A percentile compares a stretch with the other conserved stretches of the same genome.
Conservation (phyloP, 2,888 invertebrate genomes). For the Amorpha juglandis region DNA sequence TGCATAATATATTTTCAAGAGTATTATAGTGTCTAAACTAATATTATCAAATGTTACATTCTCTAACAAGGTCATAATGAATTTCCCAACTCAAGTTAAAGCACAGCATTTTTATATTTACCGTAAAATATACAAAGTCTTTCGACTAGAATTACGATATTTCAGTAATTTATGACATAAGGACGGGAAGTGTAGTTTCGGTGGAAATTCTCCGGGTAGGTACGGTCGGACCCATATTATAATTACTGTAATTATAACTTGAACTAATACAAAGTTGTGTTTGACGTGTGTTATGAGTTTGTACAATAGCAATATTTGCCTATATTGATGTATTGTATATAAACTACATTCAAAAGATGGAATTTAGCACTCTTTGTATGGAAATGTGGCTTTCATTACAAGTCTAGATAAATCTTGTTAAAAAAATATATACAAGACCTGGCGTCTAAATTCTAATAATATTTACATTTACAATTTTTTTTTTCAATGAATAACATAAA, state of each 20-base stretch:
- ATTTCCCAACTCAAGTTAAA: background rate
- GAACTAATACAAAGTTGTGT: background rate
- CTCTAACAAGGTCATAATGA: no score
- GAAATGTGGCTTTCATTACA: no score
- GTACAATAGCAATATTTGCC: background rate
- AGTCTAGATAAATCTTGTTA: no score
- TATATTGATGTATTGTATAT: background rate
- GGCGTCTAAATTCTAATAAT: no score
- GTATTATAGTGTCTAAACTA: no score
- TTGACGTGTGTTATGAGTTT: background rate
- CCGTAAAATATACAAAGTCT: constrained; percentile 4
- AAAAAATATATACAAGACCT: no score
- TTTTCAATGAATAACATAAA: no score
- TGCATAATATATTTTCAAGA: no score
- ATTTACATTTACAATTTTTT: no score
- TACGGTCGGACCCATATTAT: constrained; percentile 3
- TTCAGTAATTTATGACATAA: constrained; percentile 3
- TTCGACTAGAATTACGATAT: background rate
- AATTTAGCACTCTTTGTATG: no score
- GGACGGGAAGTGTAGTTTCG: background rate
- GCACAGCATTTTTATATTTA: background rate
- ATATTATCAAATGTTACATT: no score
- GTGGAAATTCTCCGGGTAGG: background rate
- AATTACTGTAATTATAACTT: background rate
- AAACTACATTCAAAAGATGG: no score